These are phyloP conservation scores for Rhinoderma darwinii DNA, from an alignment of 2,113 vertebrate genomes.

Conservation along the genomic window DNA sequence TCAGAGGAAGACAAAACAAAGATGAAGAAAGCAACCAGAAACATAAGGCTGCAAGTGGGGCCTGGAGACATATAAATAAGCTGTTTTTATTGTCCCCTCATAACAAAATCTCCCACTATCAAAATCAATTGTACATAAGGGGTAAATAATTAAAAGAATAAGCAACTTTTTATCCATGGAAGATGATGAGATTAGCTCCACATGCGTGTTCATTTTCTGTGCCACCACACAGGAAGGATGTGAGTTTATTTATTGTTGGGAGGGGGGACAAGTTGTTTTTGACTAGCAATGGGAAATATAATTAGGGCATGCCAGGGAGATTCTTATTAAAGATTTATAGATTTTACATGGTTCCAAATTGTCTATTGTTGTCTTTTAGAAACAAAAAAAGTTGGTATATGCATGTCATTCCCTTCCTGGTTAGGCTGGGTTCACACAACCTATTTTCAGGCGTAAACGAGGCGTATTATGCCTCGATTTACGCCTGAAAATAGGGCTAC, in stretches of 20 bases:
- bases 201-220: conserved; percentile 50
- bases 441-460: too few relatives aligned
- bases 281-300: conserved; percentile 21
- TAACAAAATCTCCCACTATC: conserved; percentile 62
- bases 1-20: conserved; percentile 73
- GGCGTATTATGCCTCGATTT: too few relatives aligned
- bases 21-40: conserved; percentile 68
- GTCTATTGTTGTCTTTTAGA: background rate
- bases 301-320: conserved; percentile 31
- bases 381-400: too few relatives aligned
- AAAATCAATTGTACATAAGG: conserved; percentile 59
- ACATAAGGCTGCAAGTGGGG: conserved; percentile 63
- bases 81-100: conserved; percentile 58
- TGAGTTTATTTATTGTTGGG: conserved; percentile 54
- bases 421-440: too few relatives aligned
- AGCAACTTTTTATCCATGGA: conserved; percentile 45
- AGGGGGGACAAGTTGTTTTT: conserved; percentile 27
- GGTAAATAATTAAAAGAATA: conserved; percentile 54
- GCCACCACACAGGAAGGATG: conserved; percentile 43
- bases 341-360: background rate
- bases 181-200: conserved; percentile 55
- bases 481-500: too few relatives aligned
- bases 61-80: conserved; percentile 45
- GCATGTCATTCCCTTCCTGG: too few relatives aligned
- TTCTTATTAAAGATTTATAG: background rate